Evolutionary conservation across 2,888 invertebrate species (phyloP), one percentile per base, ranked within the genome.

Genomic region (Linnaemya vulpina): DNA sequence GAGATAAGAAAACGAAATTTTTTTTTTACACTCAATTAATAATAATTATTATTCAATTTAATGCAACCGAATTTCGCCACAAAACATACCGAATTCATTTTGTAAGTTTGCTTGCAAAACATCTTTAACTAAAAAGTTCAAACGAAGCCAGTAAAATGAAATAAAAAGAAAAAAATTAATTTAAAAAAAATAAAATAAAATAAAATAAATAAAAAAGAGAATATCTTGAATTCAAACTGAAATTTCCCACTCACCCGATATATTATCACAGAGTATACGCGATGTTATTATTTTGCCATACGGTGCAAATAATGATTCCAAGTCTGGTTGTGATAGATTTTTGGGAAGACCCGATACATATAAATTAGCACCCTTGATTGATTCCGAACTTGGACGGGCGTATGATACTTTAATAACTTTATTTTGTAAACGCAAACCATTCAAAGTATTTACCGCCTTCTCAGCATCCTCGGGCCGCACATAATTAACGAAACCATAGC

Each of bases 401-500:
- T 97, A 98, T 88, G 98, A 99, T 93, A 98, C 98, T 96, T 99
- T 99, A 92, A 99, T 99, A 86, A 98, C 99, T 95, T 99, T 99
- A 94, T 99, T 99, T 94, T 99, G 99, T 90, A 99, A 95, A 90
- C 99, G 95, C 90, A 99, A 96, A 90, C 99, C 99, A 94, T 99
- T 99, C 91, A 99, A 95, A 87, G 98, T 98, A 93, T 97, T 96
- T 93, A 99, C 99, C 89, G 99, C 99, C 93, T 99, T 98, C 93
- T 98, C 98, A 88, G 99, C 99, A 93, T 99, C 99, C 93, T 98
- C 98, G 87, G 98, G 95, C 89, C 97, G 95, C 93, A 98, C 98
- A 94, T 99, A 99, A 95, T 99, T 99, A 92, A 99, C 99, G 94
- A 99, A 99, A 90, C 99, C 99, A 94, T 99, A 99, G 91, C 99